phyloP scores from a whole-genome alignment of 2,113 vertebrate species.

The Lampris megalopsis region DNA sequence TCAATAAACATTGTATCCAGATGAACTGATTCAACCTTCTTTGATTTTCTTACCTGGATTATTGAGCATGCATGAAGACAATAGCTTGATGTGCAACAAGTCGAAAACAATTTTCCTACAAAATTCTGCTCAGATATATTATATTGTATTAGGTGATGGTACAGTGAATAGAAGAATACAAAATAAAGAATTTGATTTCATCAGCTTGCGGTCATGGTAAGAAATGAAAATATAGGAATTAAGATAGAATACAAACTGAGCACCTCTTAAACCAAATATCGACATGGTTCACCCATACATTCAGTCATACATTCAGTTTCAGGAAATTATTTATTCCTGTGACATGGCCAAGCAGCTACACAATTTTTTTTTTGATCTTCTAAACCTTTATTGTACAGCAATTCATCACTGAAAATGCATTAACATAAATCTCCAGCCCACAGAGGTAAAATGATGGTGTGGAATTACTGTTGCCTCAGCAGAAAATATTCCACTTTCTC shows the following conservation, averaged over 20 bases:
- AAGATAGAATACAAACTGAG: slow-evolving; percentile 13
- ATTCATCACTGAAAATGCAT: slow-evolving; percentile 70
- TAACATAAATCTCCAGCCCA: slow-evolving; percentile 76
- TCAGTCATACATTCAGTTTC: slow-evolving; percentile 1
- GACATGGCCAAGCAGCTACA: slow-evolving; percentile 29
- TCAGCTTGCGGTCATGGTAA: not conserved
- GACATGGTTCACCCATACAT: slow-evolving; percentile 4
- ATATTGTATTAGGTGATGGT: not conserved
- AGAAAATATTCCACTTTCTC: slow-evolving; percentile 66
- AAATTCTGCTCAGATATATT: not conserved
- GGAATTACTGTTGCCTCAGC: slow-evolving; percentile 79
- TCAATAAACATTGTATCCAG: too few species aligned
- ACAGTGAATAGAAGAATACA: not conserved
- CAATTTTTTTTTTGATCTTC: slow-evolving; percentile 59
- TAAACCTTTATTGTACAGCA: slow-evolving; percentile 70
- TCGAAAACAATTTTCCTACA: not conserved
- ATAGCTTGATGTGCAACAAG: not conserved
- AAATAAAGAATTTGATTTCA: not conserved
- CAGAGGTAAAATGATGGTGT: slow-evolving; percentile 81
- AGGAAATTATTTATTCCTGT: slow-evolving; percentile 4
- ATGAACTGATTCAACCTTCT: too few species aligned
- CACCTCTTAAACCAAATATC: slow-evolving; percentile 28
- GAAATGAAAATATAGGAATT: slow-evolving; percentile 7
- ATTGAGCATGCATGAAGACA: too few species aligned
- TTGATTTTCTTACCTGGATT: too few species aligned